phyloP scores from a whole-genome alignment of 2,113 vertebrate species.

The Pelecanus crispus region DNA sequence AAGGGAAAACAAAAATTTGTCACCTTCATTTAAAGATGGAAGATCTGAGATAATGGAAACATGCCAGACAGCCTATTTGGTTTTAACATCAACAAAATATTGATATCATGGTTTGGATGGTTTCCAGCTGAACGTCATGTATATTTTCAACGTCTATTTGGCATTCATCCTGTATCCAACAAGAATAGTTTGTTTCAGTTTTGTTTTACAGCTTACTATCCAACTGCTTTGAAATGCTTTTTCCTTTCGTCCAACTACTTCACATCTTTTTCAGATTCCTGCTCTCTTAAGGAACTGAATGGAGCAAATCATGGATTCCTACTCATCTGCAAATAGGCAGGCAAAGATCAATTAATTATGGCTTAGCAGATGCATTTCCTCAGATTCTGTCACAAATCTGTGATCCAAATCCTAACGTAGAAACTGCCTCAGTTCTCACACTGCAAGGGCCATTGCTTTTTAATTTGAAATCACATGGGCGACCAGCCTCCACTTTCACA shows the following conservation, averaged over 20 bases:
- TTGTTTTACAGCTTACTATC: background rate
- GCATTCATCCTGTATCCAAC: background rate
- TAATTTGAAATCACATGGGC: background rate
- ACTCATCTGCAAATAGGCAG: background rate
- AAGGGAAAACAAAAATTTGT: background rate
- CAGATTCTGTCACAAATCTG: background rate
- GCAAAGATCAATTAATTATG: background rate
- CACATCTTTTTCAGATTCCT: background rate
- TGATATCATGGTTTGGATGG: background rate
- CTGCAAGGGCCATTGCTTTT: background rate
- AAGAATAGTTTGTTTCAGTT: slow-evolving; percentile 3
- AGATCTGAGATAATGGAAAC: background rate
- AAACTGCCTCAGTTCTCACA: background rate
- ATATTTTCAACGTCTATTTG: background rate
- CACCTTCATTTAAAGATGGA: background rate
- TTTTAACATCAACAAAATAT: slow-evolving; percentile 17
- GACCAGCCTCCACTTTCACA: background rate
- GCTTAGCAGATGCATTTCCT: background rate
- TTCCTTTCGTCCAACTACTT: background rate
- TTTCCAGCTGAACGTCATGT: background rate
- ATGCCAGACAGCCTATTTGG: background rate
- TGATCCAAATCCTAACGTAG: background rate
- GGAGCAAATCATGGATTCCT: background rate
- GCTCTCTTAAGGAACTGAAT: background rate
- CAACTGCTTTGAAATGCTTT: background rate